A percentile compares a stretch with the other conserved stretches of the same genome.
These are phyloP conservation scores for Griposia aprilina DNA, from an alignment of 2,888 invertebrate species.

Conservation along the genomic window DNA sequence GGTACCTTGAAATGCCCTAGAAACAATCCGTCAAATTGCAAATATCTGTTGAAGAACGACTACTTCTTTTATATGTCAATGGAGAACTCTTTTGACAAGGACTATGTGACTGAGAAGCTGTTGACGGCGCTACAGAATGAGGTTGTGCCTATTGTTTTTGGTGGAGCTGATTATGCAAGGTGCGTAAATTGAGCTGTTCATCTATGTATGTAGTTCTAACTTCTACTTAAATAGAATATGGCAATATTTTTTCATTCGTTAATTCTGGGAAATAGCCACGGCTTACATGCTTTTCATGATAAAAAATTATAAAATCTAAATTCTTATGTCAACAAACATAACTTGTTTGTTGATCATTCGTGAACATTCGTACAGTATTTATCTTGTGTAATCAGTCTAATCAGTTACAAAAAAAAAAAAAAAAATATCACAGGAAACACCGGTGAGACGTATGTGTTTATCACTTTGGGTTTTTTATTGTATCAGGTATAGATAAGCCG, in stretches of 20 bases:
- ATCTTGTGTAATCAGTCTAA: neutral
- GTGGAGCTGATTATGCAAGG: conserved; percentile 92
- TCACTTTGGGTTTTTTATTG: neutral
- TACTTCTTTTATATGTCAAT: conserved; percentile 94
- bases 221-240: neutral
- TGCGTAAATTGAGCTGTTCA: conserved; percentile 57
- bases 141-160: conserved; percentile 92
- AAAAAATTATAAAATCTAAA: neutral
- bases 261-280: neutral
- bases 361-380: neutral
- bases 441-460: neutral
- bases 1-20: conserved; percentile 81
- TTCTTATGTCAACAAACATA: neutral
- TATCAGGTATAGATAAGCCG: neutral
- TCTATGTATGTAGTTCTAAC: neutral
- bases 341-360: neutral
- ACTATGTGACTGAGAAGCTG: conserved; percentile 91
- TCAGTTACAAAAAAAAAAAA: neutral
- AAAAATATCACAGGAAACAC: neutral
- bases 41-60: conserved; percentile 84
- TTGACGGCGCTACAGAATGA: conserved; percentile 90
- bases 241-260: neutral
- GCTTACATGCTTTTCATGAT: neutral
- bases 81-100: conserved; percentile 93
- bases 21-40: conserved; percentile 72